A percentile compares a stretch with the other conserved stretches of the same genome.
Evolutionary conservation across 1,140 invertebrate genomes (phyloP).

Genomic region (Drosophila repletoides): DNA sequence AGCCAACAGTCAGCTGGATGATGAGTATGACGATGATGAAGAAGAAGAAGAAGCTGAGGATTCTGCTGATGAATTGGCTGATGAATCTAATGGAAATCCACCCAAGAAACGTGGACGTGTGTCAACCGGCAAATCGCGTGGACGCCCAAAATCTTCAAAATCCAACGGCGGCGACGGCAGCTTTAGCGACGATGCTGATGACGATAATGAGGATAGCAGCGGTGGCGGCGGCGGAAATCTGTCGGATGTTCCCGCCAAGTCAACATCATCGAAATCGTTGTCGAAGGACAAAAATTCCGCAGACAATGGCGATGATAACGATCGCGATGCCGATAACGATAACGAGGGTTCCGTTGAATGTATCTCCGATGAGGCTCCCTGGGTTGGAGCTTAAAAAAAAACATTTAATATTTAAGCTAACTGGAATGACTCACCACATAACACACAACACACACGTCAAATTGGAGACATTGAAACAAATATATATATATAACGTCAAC

Average conservation of each 20-base stretch:
- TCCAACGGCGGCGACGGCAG: neutral
- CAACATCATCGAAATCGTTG: neutral
- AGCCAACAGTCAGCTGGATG: slow-evolving; percentile 1
- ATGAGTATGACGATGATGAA: slow-evolving; percentile 21
- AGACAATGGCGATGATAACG: slow-evolving; percentile 16
- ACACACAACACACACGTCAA: slow-evolving; percentile 18
- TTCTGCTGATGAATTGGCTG: neutral
- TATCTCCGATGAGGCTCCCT: slow-evolving; percentile 36
- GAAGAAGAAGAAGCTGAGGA: slow-evolving; percentile 11
- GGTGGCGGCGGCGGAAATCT: neutral
- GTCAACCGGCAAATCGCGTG: neutral
- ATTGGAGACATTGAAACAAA: neutral
- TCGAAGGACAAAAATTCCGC: neutral
- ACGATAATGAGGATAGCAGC: neutral
- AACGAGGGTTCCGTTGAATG: slow-evolving; percentile 25
- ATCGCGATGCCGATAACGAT: slow-evolving; percentile 18
- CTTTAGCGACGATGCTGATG: neutral
- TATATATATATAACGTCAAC: neutral
- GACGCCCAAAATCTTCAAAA: neutral
- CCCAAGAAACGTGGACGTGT: slow-evolving; percentile 49
- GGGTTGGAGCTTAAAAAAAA: slow-evolving; percentile 27
- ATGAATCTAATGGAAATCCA: neutral
- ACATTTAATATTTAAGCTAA: slow-evolving; percentile 2
- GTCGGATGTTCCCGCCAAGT: neutral
- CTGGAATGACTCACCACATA: neutral